Base-by-base conservation (phyloP, 2,797 vertebrate genomes). In the Cryptoblepharus egeriae region DNA sequence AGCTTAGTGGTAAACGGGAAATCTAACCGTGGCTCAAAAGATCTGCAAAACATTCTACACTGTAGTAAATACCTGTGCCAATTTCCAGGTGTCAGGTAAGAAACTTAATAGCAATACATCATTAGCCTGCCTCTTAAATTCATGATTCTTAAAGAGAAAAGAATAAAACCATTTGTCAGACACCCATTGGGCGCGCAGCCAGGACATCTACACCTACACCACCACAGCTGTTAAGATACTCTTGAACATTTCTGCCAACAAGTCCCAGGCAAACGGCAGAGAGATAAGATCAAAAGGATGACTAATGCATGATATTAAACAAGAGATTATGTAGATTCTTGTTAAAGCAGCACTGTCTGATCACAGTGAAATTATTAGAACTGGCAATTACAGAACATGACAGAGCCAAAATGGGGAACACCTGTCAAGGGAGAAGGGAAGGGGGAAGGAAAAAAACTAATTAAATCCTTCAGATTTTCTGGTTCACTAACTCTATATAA, bases 261-360 rank as follows among this genome's bases (percentile, higher is more conserved):
- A 88, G 87, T 88, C 92, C 88, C 79, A 86, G 88, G 93, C 89
- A 89, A 88, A 80, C 82, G 49, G 69, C 39, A 83, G 61, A 39
- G 70, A 85, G 91, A 91, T 91, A 92, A 93, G 85, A 94, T 92
- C 92, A 93, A 92, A 94, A 92, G 90, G 87, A 91, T 91, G 88
- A 92, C 79, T 79, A 92, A 75, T 82, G 88, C 42, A 68, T 77
- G 88, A 90, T 91, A 93, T 77, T 90, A 92, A 90, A 92, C 88
- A 92, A 88, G 82, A 92, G 90, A 92, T 93, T 87, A 90, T 64
- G 71, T 45, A 88, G 88, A 90, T 88, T 80, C 75, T 57, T 79
- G 77, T 90, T 89, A 86, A 91, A 89, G 73, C 69, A 84, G 84
- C 68, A 77, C 82, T 82, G 76, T 82, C 79, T 90, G 85, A 92